Evolutionary conservation across 2,797 vertebrate genomes (phyloP).

Genomic region (Columba guinea): DNA sequence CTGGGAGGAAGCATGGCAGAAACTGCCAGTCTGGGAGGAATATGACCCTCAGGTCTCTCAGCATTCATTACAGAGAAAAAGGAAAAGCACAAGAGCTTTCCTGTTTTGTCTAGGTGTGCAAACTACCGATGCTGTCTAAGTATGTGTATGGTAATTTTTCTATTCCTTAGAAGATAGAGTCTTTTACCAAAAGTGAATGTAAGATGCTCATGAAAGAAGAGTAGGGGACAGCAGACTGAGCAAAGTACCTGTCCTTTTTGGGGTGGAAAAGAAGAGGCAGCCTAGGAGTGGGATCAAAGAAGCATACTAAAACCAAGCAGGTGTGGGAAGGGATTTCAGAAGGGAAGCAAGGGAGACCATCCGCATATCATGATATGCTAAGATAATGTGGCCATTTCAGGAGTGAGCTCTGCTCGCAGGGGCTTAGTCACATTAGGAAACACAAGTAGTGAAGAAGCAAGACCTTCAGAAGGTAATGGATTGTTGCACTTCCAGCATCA

Average conservation of each 20-base stretch:
- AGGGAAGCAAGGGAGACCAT: background rate
- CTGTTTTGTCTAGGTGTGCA: background rate
- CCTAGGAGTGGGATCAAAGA: background rate
- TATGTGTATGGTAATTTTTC: background rate
- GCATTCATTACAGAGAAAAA: background rate
- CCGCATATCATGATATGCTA: fast-evolving
- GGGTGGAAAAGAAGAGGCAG: background rate
- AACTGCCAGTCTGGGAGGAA: background rate
- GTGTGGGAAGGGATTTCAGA: background rate
- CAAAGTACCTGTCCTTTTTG: background rate
- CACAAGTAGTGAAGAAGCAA: background rate
- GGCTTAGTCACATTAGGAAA: background rate
- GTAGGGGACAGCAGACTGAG: background rate
- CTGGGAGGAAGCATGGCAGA: background rate
- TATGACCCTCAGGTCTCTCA: background rate
- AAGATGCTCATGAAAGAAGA: background rate
- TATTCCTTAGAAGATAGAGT: background rate
- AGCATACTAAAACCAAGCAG: background rate
- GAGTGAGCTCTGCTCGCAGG: fast-evolving
- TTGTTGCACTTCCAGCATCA: background rate
- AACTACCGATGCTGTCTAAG: background rate
- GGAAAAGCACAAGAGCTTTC: background rate
- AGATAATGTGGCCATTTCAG: background rate
- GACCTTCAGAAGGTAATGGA: background rate
- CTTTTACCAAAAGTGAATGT: too few species aligned